A percentile compares a stretch with the other conserved stretches of the same genome.
These are phyloP conservation scores for Sparus aurata DNA, from an alignment of 2,797 vertebrate species.

Conservation along the genomic window DNA sequence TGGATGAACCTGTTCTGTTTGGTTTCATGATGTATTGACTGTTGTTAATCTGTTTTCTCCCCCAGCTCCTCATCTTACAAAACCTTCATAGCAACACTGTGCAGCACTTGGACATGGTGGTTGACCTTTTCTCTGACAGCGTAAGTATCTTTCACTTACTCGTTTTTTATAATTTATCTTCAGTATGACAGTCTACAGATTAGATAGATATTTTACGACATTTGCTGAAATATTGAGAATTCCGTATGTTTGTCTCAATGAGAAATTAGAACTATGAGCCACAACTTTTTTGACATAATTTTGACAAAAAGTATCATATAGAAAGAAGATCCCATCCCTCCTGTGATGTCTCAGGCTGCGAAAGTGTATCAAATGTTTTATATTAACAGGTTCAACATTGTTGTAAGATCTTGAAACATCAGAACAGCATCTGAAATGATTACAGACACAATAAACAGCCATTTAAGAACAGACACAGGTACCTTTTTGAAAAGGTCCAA, in stretches of 20 bases:
- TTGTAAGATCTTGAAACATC: too few species aligned
- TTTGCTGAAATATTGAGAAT: background rate
- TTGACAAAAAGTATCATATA: too few species aligned
- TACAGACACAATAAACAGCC: too few species aligned
- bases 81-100: slow-evolving; percentile 69
- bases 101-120: slow-evolving; percentile 64
- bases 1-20: background rate
- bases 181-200: background rate
- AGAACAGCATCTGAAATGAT: too few species aligned
- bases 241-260: background rate
- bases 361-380: too few species aligned
- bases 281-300: too few species aligned
- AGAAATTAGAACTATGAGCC: background rate
- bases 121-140: slow-evolving; percentile 66
- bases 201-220: background rate
- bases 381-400: too few species aligned
- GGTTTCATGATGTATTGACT: background rate
- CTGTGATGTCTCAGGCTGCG: too few species aligned
- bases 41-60: slow-evolving; percentile 19
- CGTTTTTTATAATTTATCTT: background rate
- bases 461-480: background rate
- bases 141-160: slow-evolving; percentile 63
- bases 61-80: slow-evolving; percentile 76
- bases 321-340: too few species aligned
- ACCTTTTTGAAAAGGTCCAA: background rate